Evolutionary conservation across 2,797 vertebrate genomes (phyloP).

Genomic region (Eurystomus glaucurus): DNA sequence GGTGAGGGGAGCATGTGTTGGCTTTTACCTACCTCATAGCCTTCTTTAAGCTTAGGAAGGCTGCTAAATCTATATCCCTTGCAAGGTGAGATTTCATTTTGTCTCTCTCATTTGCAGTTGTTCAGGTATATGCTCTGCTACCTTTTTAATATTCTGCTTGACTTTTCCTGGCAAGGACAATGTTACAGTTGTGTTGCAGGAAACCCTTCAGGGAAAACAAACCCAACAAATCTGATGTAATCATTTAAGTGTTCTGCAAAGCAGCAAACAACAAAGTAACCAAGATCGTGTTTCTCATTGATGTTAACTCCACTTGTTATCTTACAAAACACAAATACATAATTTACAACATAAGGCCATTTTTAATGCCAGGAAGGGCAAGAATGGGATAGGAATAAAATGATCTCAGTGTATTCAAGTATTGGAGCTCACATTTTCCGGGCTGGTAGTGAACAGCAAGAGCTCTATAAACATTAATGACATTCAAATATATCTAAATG

Average conservation of each 20-base stretch:
- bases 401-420: neutral
- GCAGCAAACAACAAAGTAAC: neutral
- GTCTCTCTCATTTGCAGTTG: constrained; percentile 1
- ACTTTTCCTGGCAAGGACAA: constrained; percentile 48
- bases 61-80: neutral
- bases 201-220: constrained; percentile 1
- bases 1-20: rapidly evolving
- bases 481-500: neutral
- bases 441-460: neutral
- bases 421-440: neutral
- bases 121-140: constrained; percentile 6
- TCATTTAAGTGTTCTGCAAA: neutral
- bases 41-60: neutral
- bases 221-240: neutral
- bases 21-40: neutral
- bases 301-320: neutral
- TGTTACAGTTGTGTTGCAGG: neutral
- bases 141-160: neutral
- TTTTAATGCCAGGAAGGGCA: neutral
- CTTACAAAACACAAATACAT: neutral
- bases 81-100: constrained; percentile 14
- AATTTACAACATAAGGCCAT: neutral
- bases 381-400: neutral
- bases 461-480: neutral
- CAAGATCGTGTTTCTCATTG: neutral